Conservation (phyloP, 2,797 vertebrate genomes). For the Vultur gryphus region DNA sequence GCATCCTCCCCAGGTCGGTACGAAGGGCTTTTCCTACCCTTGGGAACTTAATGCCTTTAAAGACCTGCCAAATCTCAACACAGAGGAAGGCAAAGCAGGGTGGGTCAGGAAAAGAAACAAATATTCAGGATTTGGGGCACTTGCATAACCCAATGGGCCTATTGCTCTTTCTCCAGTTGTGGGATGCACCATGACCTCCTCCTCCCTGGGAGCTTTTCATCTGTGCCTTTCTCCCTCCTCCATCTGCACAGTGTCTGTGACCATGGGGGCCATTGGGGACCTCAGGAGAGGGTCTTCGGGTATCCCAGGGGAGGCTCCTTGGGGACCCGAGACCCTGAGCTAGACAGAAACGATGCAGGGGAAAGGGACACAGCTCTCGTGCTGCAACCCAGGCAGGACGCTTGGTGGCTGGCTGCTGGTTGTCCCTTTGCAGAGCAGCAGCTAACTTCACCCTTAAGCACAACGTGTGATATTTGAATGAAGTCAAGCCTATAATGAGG, state of each 20-base stretch:
- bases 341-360: not conserved
- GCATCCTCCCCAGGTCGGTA: not conserved
- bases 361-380: not conserved
- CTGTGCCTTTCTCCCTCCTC: not conserved
- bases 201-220: not conserved
- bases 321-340: not conserved
- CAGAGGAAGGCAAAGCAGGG: not conserved
- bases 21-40: not conserved
- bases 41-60: not conserved
- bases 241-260: not conserved
- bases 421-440: not conserved
- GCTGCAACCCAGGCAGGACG: not conserved
- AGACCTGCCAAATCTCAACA: not conserved
- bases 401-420: not conserved
- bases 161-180: not conserved
- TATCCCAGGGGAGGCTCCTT: not conserved
- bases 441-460: not conserved
- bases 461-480: fast-evolving
- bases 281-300: not conserved
- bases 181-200: not conserved
- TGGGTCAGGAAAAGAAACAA: not conserved
- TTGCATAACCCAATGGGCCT: not conserved
- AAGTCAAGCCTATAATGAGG: not conserved
- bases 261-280: fast-evolving
- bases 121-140: not conserved